Evolutionary conservation across 1,140 invertebrate genomes (phyloP).

Genomic region (Drosophila albomicans): DNA sequence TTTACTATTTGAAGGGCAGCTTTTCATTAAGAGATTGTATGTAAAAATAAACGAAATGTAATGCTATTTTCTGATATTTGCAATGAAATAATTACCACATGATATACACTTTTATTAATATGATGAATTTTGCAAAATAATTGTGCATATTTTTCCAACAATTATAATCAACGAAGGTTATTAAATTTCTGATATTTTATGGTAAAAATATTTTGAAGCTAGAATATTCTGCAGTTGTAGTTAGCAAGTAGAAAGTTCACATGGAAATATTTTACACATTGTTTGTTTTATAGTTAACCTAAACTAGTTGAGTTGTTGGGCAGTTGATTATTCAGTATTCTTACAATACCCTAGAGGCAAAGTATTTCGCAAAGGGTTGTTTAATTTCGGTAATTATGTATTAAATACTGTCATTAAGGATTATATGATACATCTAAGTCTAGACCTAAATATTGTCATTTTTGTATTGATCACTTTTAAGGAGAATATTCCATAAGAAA

Average conservation of each 20-base stretch:
- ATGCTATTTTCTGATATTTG: no score
- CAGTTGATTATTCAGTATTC: constrained; percentile 61
- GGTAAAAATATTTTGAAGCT: constrained; percentile 9
- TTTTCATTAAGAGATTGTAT: not conserved
- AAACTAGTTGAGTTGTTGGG: constrained; percentile 59
- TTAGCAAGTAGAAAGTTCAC: constrained; percentile 56
- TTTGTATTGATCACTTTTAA: no score
- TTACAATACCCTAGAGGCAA: not conserved
- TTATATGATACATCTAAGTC: no score
- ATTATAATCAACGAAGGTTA: no score
- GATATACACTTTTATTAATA: no score
- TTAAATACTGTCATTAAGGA: no score
- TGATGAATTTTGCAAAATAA: not conserved
- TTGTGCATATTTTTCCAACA: not conserved
- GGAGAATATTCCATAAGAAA: no score
- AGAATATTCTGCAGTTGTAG: constrained; percentile 58
- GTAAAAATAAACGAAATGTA: not conserved
- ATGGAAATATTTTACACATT: constrained; percentile 75
- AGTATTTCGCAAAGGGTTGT: no score
- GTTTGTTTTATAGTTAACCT: constrained; percentile 62
- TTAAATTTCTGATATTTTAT: no score
- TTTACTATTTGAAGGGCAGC: not conserved
- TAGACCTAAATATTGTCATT: no score
- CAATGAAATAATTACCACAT: no score
- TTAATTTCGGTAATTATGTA: no score